Percentiles rank a stretch among this genome's conserved stretches.
Conservation (phyloP, 2,888 invertebrate species). For the Caenorhabditis sp. region DNA sequence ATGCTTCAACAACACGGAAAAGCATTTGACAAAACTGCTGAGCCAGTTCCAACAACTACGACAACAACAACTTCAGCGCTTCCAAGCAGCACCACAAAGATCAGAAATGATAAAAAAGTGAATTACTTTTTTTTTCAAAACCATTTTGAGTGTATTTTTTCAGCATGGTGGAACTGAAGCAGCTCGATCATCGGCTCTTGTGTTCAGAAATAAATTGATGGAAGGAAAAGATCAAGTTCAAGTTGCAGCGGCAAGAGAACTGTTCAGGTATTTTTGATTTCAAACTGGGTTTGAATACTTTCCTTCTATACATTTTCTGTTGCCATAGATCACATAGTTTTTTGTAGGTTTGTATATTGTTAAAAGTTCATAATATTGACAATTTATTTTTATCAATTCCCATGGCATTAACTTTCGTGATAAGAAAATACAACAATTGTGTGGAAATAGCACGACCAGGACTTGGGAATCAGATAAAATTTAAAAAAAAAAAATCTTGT, state of each 20-base stretch:
- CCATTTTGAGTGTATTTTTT: slow-evolving; percentile 4
- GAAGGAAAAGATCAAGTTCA: slow-evolving; percentile 19
- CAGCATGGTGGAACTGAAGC: slow-evolving; percentile 34
- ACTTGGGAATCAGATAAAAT: no score
- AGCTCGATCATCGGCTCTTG: slow-evolving; percentile 22
- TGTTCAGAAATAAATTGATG: slow-evolving; percentile 20
- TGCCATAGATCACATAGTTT: no score
- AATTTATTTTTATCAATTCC: no score
- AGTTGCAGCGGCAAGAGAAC: slow-evolving; percentile 25
- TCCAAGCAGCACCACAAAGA: neutral
- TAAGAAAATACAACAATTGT: no score
- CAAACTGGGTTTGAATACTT: no score
- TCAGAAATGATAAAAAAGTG: neutral
- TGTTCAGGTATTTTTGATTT: slow-evolving; percentile 19
- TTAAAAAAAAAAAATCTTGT: no score
- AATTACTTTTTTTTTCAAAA: neutral
- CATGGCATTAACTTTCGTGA: no score
- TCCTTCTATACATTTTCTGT: no score
- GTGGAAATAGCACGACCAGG: no score
- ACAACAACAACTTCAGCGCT: neutral
- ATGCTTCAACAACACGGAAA: slow-evolving; percentile 7
- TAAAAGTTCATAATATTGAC: neutral
- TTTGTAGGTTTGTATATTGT: neutral
- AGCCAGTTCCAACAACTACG: neutral
- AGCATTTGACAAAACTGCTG: neutral